Evolutionary conservation across 2,797 vertebrate genomes (phyloP).

Genomic region (Lepidocolaptes lacrymiger): DNA sequence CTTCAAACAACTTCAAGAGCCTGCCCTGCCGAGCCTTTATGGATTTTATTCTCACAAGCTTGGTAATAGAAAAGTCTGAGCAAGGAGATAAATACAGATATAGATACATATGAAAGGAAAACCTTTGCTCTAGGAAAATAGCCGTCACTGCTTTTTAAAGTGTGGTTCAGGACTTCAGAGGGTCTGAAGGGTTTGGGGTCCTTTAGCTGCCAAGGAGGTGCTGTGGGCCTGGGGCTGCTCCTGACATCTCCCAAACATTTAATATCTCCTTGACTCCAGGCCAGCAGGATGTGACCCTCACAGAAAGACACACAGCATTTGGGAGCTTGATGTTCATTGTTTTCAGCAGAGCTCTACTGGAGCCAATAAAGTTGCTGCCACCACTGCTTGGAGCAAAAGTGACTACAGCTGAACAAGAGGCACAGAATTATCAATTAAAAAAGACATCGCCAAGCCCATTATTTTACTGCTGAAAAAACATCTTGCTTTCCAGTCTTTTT

Average conservation of each 20-base stretch:
- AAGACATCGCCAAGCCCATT: background rate
- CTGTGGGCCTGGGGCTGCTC: background rate
- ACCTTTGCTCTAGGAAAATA: conserved; percentile 32
- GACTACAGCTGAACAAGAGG: conserved; percentile 51
- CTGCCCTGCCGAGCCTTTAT: background rate
- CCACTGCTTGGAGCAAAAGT: background rate
- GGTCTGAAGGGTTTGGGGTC: background rate
- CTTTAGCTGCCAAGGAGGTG: background rate
- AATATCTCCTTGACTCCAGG: background rate
- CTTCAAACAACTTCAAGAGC: conserved; percentile 13
- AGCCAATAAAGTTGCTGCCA: conserved; percentile 25
- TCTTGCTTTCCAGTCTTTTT: background rate
- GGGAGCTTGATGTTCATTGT: conserved; percentile 23
- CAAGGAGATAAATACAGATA: background rate
- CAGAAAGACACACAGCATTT: background rate
- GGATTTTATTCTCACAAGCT: conserved; percentile 12
- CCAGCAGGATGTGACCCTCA: background rate
- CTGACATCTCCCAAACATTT: background rate
- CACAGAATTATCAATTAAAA: conserved; percentile 47
- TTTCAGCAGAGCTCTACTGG: conserved; percentile 35
- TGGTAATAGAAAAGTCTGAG: background rate
- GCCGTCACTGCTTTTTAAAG: background rate
- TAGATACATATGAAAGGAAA: background rate
- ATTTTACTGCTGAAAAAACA: conserved; percentile 40
- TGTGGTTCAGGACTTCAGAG: background rate